phyloP scores from a whole-genome alignment of 2,888 invertebrate genomes.

The Tenthredo amoena region DNA sequence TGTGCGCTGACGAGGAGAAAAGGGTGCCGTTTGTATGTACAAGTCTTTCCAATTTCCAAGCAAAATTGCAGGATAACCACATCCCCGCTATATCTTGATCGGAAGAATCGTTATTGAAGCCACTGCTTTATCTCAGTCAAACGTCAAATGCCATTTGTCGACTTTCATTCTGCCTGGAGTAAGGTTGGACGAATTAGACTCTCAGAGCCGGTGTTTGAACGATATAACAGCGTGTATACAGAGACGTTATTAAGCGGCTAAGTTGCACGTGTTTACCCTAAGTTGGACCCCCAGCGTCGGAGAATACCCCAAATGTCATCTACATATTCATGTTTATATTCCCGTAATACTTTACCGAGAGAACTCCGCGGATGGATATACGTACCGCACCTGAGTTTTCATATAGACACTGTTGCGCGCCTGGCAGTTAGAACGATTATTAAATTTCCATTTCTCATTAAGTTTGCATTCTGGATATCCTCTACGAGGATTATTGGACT shows the following conservation, averaged over 20 bases:
- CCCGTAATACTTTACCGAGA: conserved; percentile 30
- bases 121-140: neutral
- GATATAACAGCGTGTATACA: conserved; percentile 44
- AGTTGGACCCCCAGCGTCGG: conserved; percentile 32
- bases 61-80: neutral
- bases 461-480: neutral
- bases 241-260: conserved; percentile 49
- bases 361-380: conserved; percentile 28
- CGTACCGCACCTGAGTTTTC: conserved; percentile 6
- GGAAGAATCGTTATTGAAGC: conserved; percentile 7
- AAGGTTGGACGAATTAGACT: neutral
- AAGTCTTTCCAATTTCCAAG: neutral
- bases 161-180: neutral
- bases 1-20: neutral
- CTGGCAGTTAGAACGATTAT: neutral
- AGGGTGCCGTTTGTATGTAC: neutral
- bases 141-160: conserved; percentile 3
- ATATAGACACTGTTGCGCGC: neutral
- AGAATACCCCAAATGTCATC: conserved; percentile 66
- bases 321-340: conserved; percentile 71
- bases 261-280: conserved; percentile 47
- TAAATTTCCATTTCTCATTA: neutral
- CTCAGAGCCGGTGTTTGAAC: conserved; percentile 18
- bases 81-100: neutral
- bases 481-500: neutral